A percentile compares a stretch with the other conserved stretches of the same genome.
Evolutionary conservation across 2,797 vertebrate genomes (phyloP).

Genomic region (Triplophysa bombifrons): DNA sequence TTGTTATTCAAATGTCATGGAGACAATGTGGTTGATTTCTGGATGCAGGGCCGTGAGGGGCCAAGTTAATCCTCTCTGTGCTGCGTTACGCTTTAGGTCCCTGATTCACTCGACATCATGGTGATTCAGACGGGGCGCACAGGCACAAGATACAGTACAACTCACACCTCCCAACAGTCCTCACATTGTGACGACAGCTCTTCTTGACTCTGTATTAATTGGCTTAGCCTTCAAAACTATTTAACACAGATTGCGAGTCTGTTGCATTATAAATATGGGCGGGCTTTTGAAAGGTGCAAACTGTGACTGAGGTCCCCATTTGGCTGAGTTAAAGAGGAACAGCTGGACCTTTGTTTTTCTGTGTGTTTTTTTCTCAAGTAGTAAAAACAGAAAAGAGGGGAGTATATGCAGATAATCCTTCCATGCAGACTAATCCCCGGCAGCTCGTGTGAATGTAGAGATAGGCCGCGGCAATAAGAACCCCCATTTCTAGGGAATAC

Average conservation of each 20-base stretch:
- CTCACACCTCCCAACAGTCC: conserved; percentile 32
- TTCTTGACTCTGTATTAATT: conserved; percentile 38
- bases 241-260: conserved; percentile 29
- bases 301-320: conserved; percentile 14
- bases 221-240: conserved; percentile 27
- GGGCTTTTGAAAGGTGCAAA: conserved; percentile 22
- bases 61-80: conserved; percentile 73
- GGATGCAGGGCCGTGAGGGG: conserved; percentile 62
- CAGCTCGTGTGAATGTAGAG: conserved; percentile 54
- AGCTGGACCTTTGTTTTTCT: conserved; percentile 47
- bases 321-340: conserved; percentile 45
- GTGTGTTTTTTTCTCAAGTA: conserved; percentile 22
- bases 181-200: conserved; percentile 40
- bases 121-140: conserved; percentile 71
- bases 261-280: conserved; percentile 19
- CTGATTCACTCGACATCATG: conserved; percentile 74
- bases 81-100: conserved; percentile 61
- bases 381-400: conserved; percentile 47
- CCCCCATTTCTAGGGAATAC: conserved; percentile 46
- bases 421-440: conserved; percentile 52
- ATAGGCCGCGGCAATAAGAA: conserved; percentile 53
- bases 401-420: conserved; percentile 55
- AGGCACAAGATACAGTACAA: conserved; percentile 20
- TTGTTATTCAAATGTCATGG: conserved; percentile 82
- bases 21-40: conserved; percentile 77